phyloP scores from a whole-genome alignment of 2,113 vertebrate genomes.

The Indicator maculatus region DNA sequence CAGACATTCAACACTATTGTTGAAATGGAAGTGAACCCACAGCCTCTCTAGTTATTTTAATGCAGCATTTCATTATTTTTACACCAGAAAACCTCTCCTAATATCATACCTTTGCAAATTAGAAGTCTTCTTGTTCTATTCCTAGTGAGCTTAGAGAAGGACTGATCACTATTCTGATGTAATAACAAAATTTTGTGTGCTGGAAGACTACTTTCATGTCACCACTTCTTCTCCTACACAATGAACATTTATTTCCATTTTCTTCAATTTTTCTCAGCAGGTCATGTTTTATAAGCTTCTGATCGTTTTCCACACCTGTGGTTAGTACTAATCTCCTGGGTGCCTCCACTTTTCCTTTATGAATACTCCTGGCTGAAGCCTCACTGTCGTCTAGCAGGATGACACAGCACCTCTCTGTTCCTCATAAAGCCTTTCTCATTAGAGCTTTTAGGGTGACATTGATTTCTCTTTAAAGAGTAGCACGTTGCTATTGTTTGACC shows the following conservation, averaged over 20 bases:
- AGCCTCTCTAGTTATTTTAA: neutral
- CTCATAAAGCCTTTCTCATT: neutral
- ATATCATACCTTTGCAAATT: neutral
- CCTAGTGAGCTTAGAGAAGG: neutral
- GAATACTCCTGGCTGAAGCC: neutral
- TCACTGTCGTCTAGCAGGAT: neutral
- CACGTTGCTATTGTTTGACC: neutral
- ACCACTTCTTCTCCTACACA: neutral
- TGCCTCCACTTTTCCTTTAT: neutral
- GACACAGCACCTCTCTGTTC: neutral
- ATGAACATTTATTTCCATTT: neutral
- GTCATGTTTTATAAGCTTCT: neutral
- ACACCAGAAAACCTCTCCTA: neutral
- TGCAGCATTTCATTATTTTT: neutral
- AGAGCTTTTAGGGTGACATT: neutral
- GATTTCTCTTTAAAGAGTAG: neutral
- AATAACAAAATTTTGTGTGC: neutral
- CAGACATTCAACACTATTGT: too few species aligned
- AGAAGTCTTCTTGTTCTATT: neutral
- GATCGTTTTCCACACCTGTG: neutral
- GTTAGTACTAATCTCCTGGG: neutral
- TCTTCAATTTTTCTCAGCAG: neutral
- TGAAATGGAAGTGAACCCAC: neutral
- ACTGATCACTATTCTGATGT: neutral
- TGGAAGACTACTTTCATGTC: neutral